Conservation (phyloP, 2,113 vertebrate genomes). For the Carassius auratus region DNA sequence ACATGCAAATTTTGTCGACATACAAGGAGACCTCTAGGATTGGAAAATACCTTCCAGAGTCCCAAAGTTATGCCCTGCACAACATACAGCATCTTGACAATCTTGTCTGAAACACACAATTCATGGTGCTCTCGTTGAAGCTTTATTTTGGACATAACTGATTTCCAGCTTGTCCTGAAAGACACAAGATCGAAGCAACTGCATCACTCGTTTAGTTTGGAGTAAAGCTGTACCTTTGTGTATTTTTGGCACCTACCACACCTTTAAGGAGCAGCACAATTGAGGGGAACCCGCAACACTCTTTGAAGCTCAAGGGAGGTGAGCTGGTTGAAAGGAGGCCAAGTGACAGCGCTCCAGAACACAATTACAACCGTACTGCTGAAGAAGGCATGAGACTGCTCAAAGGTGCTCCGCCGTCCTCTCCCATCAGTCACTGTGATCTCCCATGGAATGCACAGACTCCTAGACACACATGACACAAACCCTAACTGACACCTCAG, state of each 20-base stretch:
- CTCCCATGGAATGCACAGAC: slow-evolving; percentile 74
- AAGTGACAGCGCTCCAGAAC: slow-evolving; percentile 75
- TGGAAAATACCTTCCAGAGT: slow-evolving; percentile 50
- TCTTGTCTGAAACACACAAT: slow-evolving; percentile 20
- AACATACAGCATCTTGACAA: slow-evolving; percentile 39
- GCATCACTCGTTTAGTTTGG: neutral
- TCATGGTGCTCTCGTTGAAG: slow-evolving; percentile 21
- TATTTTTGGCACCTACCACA: slow-evolving; percentile 48
- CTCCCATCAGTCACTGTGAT: slow-evolving; percentile 76
- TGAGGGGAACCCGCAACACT: slow-evolving; percentile 74
- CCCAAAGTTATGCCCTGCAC: slow-evolving; percentile 45
- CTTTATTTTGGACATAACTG: slow-evolving; percentile 29
- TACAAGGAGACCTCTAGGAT: neutral
- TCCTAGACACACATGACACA: slow-evolving; percentile 60
- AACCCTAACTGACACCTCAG: slow-evolving; percentile 35
- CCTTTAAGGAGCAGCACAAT: slow-evolving; percentile 63
- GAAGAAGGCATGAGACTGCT: slow-evolving; percentile 72
- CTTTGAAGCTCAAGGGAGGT: slow-evolving; percentile 80
- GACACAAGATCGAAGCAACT: neutral
- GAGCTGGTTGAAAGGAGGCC: slow-evolving; percentile 72
- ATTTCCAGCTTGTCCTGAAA: slow-evolving; percentile 46
- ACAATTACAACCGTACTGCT: slow-evolving; percentile 78
- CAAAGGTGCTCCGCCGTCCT: slow-evolving; percentile 70
- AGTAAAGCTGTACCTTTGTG: neutral
- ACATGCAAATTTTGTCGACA: neutral